These are phyloP conservation scores for Trissolcus brochymenae DNA, from an alignment of 2,888 invertebrate species.

Conservation along the genomic window DNA sequence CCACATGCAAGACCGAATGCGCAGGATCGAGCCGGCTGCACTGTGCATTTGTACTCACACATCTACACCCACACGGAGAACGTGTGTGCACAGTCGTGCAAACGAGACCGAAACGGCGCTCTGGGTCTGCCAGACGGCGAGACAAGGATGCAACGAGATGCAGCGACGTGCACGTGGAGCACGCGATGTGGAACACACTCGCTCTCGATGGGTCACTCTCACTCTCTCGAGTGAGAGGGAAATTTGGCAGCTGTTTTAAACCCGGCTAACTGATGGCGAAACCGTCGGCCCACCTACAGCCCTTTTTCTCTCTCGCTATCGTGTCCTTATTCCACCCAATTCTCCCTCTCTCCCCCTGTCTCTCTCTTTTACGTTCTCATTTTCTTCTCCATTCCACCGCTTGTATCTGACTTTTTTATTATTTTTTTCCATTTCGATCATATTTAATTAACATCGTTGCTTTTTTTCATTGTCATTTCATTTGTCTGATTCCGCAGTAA, in stretches of 20 bases:
- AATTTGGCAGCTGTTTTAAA: slow-evolving; percentile 76
- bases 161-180: slow-evolving; percentile 46
- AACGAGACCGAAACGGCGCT: slow-evolving; percentile 9
- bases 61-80: slow-evolving; percentile 4
- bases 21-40: slow-evolving; percentile 45
- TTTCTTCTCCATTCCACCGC: not conserved
- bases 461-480: too few relatives aligned
- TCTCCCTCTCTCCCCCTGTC: slow-evolving; percentile 43
- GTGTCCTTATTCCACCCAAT: slow-evolving; percentile 21
- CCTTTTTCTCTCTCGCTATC: slow-evolving; percentile 44
- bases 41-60: slow-evolving; percentile 13
- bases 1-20: slow-evolving; percentile 22
- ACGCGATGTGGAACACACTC: slow-evolving; percentile 72
- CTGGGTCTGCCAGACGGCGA: slow-evolving; percentile 12
- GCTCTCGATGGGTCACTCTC: slow-evolving; percentile 76
- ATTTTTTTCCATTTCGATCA: too few relatives aligned
- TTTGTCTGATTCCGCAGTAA: too few relatives aligned
- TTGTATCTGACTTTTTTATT: not conserved
- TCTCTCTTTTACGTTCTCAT: slow-evolving; percentile 19
- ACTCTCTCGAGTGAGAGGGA: slow-evolving; percentile 75
- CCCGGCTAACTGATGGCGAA: slow-evolving; percentile 71
- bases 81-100: not conserved
- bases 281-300: slow-evolving; percentile 62
- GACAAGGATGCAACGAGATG: slow-evolving; percentile 35
- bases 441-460: too few relatives aligned